phyloP scores from a whole-genome alignment of 64 coral and sea anemone genomes.

The Platygyra sinensis region DNA sequence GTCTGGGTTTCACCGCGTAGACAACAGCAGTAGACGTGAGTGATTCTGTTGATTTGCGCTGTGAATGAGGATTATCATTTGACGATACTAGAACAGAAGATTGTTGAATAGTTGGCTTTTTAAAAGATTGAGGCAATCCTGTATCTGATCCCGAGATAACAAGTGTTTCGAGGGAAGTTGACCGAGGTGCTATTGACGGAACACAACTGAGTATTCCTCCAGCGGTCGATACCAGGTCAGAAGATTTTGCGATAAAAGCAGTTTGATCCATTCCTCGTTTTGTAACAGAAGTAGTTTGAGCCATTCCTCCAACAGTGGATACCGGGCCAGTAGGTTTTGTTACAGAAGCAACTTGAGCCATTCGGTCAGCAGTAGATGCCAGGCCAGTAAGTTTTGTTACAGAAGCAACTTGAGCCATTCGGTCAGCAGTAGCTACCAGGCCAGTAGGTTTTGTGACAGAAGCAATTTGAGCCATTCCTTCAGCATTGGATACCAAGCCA shows the following conservation, averaged over 20 bases:
- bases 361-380: not conserved
- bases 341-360: too few species aligned
- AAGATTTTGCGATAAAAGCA: not conserved
- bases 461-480: too few species aligned
- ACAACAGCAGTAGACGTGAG: not conserved
- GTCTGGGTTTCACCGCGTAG: slow-evolving; percentile 5
- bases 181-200: not conserved
- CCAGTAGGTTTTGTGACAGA: not conserved
- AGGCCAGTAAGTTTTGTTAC: too few species aligned
- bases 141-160: not conserved
- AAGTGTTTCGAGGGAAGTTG: not conserved
- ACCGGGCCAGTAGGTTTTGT: too few species aligned
- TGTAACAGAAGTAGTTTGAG: not conserved
- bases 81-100: not conserved
- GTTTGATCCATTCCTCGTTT: too few species aligned
- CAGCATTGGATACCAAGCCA: not conserved
- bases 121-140: not conserved
- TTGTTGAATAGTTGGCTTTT: not conserved
- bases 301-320: too few species aligned
- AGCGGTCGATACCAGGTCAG: not conserved
- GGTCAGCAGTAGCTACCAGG: not conserved
- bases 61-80: not conserved
- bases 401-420: not conserved
- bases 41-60: not conserved
- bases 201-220: not conserved